Evolutionary conservation across 2,888 invertebrate genomes (phyloP).

Genomic region (Oasisia sp.): DNA sequence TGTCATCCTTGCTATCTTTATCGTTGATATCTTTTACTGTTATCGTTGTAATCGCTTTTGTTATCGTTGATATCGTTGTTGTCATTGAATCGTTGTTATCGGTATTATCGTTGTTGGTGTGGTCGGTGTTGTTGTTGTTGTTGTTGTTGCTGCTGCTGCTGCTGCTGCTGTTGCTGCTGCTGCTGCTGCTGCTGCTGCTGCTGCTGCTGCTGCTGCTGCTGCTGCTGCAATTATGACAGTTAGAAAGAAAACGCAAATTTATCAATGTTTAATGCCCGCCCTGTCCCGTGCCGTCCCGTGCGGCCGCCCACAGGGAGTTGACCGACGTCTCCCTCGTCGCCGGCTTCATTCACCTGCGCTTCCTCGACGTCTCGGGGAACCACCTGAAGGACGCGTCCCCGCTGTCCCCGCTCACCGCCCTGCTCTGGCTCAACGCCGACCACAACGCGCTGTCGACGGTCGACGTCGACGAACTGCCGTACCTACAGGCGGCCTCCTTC

Average conservation of each 20-base stretch:
- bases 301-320: slow-evolving; percentile 22
- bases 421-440: slow-evolving; percentile 26
- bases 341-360: slow-evolving; percentile 31
- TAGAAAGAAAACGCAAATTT: background rate
- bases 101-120: no score
- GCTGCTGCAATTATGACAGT: background rate
- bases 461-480: slow-evolving; percentile 27
- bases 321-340: slow-evolving; percentile 31
- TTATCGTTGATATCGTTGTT: no score
- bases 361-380: slow-evolving; percentile 30
- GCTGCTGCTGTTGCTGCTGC: background rate
- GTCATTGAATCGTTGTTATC: no score
- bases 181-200: background rate
- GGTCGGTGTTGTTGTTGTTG: background rate
- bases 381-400: slow-evolving; percentile 25
- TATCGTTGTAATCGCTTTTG: no score
- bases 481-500: slow-evolving; percentile 29
- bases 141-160: background rate
- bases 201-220: background rate
- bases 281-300: background rate
- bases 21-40: no score
- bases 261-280: background rate
- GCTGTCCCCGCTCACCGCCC: slow-evolving; percentile 28
- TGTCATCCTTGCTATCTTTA: no score
- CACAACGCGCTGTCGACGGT: slow-evolving; percentile 21